A percentile compares a stretch with the other conserved stretches of the same genome.
Conservation (phyloP, 2,113 vertebrate genomes). For the Notothenia rossii region DNA sequence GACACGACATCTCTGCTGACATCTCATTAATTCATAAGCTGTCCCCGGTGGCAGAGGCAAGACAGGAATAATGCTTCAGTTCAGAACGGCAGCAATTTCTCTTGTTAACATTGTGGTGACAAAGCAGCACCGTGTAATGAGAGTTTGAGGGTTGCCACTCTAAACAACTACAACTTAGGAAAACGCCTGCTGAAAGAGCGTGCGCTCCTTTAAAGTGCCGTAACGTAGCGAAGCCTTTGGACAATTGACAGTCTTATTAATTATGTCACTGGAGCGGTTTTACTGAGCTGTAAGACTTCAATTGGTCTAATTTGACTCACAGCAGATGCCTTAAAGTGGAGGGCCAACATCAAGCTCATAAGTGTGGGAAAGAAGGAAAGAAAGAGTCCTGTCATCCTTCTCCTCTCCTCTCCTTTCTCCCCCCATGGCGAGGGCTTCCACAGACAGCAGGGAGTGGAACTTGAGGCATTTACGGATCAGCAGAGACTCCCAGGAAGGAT, state of each 20-base stretch:
- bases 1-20: conserved; percentile 71
- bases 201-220: conserved; percentile 13
- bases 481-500: conserved; percentile 59
- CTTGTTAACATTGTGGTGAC: conserved; percentile 57
- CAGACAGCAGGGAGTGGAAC: conserved; percentile 56
- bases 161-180: conserved; percentile 25
- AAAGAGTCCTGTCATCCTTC: neutral
- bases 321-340: conserved; percentile 27
- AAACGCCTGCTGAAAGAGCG: conserved; percentile 15
- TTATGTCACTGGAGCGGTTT: conserved; percentile 24
- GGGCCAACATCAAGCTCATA: conserved; percentile 4
- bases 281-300: conserved; percentile 25
- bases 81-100: conserved; percentile 52
- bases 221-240: neutral
- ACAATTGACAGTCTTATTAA: neutral
- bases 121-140: conserved; percentile 54
- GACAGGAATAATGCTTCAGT: conserved; percentile 50
- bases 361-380: neutral
- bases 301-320: conserved; percentile 27
- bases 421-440: conserved; percentile 34
- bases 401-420: conserved; percentile 20
- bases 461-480: conserved; percentile 76
- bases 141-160: conserved; percentile 19
- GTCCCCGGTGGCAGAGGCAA: conserved; percentile 60
- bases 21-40: conserved; percentile 76